Evolutionary conservation across 2,113 vertebrate species (phyloP), one percentile per base, ranked within the genome.

Genomic region (Oreotrochilus melanogaster): DNA sequence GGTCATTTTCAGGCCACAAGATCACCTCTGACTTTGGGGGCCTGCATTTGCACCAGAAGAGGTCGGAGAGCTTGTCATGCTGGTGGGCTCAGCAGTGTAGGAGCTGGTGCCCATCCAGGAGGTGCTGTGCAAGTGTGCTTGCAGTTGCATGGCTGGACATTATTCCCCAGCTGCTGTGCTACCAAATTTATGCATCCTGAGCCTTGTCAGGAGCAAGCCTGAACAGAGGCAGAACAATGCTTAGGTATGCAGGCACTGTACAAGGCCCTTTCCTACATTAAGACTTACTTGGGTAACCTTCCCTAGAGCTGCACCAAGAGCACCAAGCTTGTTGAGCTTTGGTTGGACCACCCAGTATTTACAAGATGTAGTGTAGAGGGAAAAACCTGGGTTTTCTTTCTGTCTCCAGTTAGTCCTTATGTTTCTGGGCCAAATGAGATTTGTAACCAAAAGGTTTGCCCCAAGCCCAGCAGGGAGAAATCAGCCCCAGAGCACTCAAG

Each of bases 401-500:
- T 53, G 21, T 23, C 21, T 51, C 5, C 4, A 5, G 7, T 64
- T 54, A 80, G 25, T 51, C 30, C 14, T 37, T 33, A 22, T 50
- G 6, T 23, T 51, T 72, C 67, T 35, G 27, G 54, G 9, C 35
- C 6, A 10, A 27, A 24, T 0, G 4, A 15, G 15, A 4, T 48
- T 64, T 11, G 6, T 30, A 74, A 42, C 11, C 27, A 42, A 53
- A 86, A 58, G 19, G 30, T 43, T 93, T 86, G 13, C 14, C n/a
- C 9, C 27, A 48, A 69, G 30, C 35, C 11, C 19, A 42, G 9
- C 14, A 31, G 30, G 30, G 30, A 92, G 12, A 4, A 51, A 53
- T 15, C 45, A 92, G 17, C 18, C 33, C 22, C 6, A 3, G 54
- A 15, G 43, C 0, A 0, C 45, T 61, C 0, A 1, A 73, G 30